Base-by-base conservation (phyloP, 2,888 invertebrate genomes). In the Andrena bicolor region DNA sequence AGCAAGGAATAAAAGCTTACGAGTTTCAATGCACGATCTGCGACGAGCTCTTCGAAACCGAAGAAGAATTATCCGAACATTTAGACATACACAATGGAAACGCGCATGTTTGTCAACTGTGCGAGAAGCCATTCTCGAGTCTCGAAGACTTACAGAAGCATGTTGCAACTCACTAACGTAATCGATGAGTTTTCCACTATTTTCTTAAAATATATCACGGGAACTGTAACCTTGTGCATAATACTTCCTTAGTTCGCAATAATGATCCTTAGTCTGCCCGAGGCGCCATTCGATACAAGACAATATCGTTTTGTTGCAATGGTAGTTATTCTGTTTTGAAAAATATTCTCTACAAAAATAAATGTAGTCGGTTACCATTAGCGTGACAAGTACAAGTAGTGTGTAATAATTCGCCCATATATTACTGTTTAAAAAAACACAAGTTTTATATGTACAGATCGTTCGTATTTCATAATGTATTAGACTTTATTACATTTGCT, bases 101-200 rank as follows among this genome's bases (percentile, higher is more conserved):
- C 28, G 81, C 89, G 0, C 91, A 93, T 49, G 86, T 92, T 28
- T 94, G 94, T 70, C 86, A 92, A 41, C 79, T 94, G 20, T 94
- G 94, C 68, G 93, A 93, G 23, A 92, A 90, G 70, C 90, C 91
- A 0, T 93, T 93, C 32, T 70, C 89, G 0, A 92, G 89, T 10
- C 84, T 93, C 5, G 90, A 89, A 58, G 92, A 93, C 13, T 76
- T 94, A 3, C 93, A 93, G 65, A 83, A 87, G 32, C 94, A 94
- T 56, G 93, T 94, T 6, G 90, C 91, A 0, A 91, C 90, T n/a
- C 94, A 94, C 80, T 92, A 88, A 92, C 87, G 23, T 49, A 61
- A 32, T 63, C 20, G 20, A 0, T 8, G 13, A 26, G 16, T 61
- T 48, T 63, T 60, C 16, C 49, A 60, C 8, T 26, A 28, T 23